A percentile compares a stretch with the other conserved stretches of the same genome.
phyloP scores from a whole-genome alignment of 1,140 invertebrate species.

The Apis cerana region DNA sequence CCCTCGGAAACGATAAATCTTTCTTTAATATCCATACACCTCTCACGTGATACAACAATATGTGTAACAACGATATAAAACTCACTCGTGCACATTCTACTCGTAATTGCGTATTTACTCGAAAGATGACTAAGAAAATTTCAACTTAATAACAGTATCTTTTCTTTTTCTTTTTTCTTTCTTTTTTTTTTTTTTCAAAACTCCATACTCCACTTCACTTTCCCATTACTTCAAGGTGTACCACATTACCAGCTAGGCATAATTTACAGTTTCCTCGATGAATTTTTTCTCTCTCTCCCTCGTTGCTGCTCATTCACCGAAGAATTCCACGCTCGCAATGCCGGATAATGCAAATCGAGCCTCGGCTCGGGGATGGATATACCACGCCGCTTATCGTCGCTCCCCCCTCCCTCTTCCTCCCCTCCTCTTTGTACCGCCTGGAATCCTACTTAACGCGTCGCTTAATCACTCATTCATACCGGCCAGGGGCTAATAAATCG shows the following conservation, averaged over 20 bases:
- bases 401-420: no score
- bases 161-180: not conserved
- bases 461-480: slow-evolving; percentile 11
- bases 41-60: not conserved
- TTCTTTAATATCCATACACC: not conserved
- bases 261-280: slow-evolving; percentile 43
- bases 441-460: not conserved
- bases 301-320: slow-evolving; percentile 12
- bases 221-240: slow-evolving; percentile 28
- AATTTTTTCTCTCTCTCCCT: not conserved
- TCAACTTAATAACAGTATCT: not conserved
- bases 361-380: not conserved
- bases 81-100: not conserved
- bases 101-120: not conserved
- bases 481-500: not conserved
- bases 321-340: slow-evolving; percentile 22
- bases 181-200: not conserved
- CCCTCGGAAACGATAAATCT: not conserved
- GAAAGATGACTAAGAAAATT: not conserved
- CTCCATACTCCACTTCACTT: slow-evolving; percentile 14
- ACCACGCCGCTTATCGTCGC: not conserved
- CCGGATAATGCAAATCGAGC: slow-evolving; percentile 21
- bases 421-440: not conserved
- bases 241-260: not conserved
- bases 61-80: no score